Percentiles rank a stretch among this genome's conserved stretches.
Conservation (phyloP, 2,888 invertebrate species). For the Alloscopus bannaensis region DNA sequence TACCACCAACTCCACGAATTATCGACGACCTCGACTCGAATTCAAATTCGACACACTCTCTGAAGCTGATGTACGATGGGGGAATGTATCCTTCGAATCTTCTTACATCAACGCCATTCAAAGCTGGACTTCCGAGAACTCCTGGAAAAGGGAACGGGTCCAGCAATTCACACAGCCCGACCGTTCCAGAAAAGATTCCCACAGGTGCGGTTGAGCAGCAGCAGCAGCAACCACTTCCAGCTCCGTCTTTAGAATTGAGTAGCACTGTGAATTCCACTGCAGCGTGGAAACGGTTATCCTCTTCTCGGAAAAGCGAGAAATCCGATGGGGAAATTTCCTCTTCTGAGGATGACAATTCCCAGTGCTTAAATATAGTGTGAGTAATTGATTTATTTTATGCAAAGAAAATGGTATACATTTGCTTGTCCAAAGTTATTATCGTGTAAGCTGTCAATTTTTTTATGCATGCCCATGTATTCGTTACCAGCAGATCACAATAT, state of each 20-base stretch:
- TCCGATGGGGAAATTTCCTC: constrained; percentile 56
- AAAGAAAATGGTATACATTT: too few species aligned
- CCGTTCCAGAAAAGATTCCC: neutral
- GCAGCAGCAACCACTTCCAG: neutral
- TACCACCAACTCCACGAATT: constrained; percentile 54
- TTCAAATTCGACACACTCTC: constrained; percentile 32
- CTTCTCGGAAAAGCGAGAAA: neutral
- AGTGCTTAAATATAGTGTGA: neutral
- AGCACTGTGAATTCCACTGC: too few species aligned
- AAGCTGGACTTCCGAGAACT: constrained; percentile 48
- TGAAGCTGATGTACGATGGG: constrained; percentile 23
- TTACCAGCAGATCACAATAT: too few species aligned
- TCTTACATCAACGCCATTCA: constrained; percentile 47
- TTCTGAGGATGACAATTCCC: constrained; percentile 21
- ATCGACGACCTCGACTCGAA: constrained; percentile 52
- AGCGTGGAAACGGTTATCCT: constrained; percentile 10
- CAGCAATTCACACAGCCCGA: constrained; percentile 50
- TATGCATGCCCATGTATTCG: too few species aligned
- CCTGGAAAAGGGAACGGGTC: constrained; percentile 42
- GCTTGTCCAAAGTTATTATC: too few species aligned
- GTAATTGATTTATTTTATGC: neutral
- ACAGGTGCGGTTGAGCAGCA: neutral
- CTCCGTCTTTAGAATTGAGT: too few species aligned
- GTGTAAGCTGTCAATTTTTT: too few species aligned
- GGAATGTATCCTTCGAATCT: constrained; percentile 22